phyloP scores from a whole-genome alignment of 2,888 invertebrate genomes.

The Nasonovia ribisnigri region DNA sequence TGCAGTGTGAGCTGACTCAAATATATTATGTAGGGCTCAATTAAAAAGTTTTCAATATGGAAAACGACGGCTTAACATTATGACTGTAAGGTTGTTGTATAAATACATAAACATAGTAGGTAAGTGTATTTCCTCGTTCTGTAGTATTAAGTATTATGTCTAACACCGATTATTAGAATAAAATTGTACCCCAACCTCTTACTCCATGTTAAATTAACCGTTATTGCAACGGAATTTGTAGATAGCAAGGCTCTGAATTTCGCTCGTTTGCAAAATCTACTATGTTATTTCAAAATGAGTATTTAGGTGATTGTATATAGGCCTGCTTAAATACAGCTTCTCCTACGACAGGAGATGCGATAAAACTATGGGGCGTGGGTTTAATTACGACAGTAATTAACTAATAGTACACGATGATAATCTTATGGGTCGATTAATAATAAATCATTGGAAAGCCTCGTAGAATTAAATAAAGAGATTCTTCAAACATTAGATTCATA shows the following conservation, averaged over 20 bases:
- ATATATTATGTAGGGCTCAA: not conserved
- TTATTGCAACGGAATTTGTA: slow-evolving; percentile 21
- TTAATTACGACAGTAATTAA: slow-evolving; percentile 63
- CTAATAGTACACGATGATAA: slow-evolving; percentile 44
- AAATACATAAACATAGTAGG: not conserved
- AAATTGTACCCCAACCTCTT: not conserved
- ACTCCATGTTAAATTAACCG: slow-evolving; percentile 15
- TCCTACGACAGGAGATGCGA: slow-evolving; percentile 29
- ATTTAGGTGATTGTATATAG: slow-evolving; percentile 30
- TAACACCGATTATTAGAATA: not conserved
- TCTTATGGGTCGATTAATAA: slow-evolving; percentile 57
- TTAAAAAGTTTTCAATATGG: not conserved
- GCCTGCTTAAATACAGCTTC: not conserved
- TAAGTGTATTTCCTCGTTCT: not conserved
- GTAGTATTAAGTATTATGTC: not conserved
- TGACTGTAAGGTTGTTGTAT: not conserved
- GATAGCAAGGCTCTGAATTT: slow-evolving; percentile 29
- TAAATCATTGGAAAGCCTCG: slow-evolving; percentile 48
- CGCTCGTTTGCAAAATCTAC: slow-evolving; percentile 42
- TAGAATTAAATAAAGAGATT: slow-evolving; percentile 12
- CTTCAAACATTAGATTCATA: slow-evolving; percentile 12
- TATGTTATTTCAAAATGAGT: slow-evolving; percentile 18
- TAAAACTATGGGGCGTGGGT: slow-evolving; percentile 27
- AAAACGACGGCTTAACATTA: not conserved
- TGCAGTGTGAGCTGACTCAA: not conserved